Base-by-base conservation (phyloP, 2,797 vertebrate species). In the Cichlasoma orientale region DNA sequence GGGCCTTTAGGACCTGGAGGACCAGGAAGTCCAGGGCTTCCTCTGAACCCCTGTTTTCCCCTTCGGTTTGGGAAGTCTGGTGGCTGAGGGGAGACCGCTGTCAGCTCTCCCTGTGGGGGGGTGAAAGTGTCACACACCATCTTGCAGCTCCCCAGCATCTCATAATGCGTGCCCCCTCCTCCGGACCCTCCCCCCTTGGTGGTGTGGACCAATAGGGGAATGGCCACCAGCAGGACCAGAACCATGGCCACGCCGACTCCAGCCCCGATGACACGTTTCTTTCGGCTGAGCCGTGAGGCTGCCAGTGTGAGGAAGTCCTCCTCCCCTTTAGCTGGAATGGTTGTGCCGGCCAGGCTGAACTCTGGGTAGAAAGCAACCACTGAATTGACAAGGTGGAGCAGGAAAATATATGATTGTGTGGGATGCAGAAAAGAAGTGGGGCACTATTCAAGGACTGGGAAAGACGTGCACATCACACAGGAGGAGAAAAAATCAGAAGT, bases 221-320 rank as follows among this genome's bases (percentile, higher is more conserved):
- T 99, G 93, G 98, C 97, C 89, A 99, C 96, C 78, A 99, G 95
- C 74, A 99, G 95, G 82, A 99, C 94, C 84, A 99, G 94, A 85
- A 99, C 97, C 98, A 99, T 99, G 92, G 97, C 97, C 95, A 99
- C 97, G 77, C 98, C 98, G 31, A 99, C 95, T 88, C 97, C 98
- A 58, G 96, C 97, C 76, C 96, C 98, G 5, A 98, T 97, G 88
- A 99, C 97, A 79, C 98, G 95, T 95, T 97, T 97, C 91, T 97
- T 96, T 81, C 96, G 96, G 94, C 96, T 97, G 91, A 99, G 95
- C 88, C 97, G 96, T 84, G 98, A 97, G 87, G 97, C 96, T 63
- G 98, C 97, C 97, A 99, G 97, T 86, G 98, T 97, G 94, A 99
- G 96, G 94, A 98, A 96, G 89, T 98, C 97, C 92, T 98, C 97